phyloP scores from a whole-genome alignment of 1,140 invertebrate species.

The Drosophila pallidifrons region DNA sequence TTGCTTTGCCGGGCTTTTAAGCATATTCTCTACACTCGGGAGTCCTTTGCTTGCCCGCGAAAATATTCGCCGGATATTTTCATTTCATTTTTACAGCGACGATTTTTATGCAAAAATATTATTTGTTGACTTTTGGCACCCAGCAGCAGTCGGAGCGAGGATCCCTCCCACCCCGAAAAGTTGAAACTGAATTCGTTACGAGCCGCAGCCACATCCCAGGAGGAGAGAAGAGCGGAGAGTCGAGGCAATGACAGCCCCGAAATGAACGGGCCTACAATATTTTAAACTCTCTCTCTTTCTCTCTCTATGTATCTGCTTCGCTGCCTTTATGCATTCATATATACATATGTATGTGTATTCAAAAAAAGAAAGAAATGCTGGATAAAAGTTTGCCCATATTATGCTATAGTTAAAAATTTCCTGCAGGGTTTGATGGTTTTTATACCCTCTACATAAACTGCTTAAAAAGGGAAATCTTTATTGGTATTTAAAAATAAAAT shows the following conservation, averaged over 20 bases:
- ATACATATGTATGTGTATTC: slow-evolving; percentile 11
- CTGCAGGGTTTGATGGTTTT: slow-evolving; percentile 23
- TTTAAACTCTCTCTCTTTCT: slow-evolving; percentile 10
- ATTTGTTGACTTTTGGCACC: slow-evolving; percentile 81
- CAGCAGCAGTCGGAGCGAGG: slow-evolving; percentile 23
- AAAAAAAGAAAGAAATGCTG: slow-evolving; percentile 26
- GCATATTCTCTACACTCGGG: slow-evolving; percentile 25
- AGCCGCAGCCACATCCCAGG: slow-evolving; percentile 12
- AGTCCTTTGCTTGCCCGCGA: slow-evolving; percentile 9
- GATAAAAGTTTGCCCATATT: slow-evolving; percentile 58
- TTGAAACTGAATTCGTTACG: slow-evolving; percentile 47
- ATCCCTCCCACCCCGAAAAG: slow-evolving; percentile 11
- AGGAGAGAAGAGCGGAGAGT: background rate
- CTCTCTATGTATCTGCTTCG: background rate
- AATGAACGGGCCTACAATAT: slow-evolving; percentile 41
- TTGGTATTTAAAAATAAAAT: no score
- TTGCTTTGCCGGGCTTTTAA: slow-evolving; percentile 50
- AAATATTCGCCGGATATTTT: slow-evolving; percentile 61
- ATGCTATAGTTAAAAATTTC: slow-evolving; percentile 54
- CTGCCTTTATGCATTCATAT: slow-evolving; percentile 1
- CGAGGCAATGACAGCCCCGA: slow-evolving; percentile 6
- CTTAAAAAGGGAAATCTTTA: background rate
- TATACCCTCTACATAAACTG: background rate
- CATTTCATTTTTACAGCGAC: slow-evolving; percentile 69
- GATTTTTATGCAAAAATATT: slow-evolving; percentile 81